A percentile compares a stretch with the other conserved stretches of the same genome.
Conservation (phyloP, 2,888 invertebrate genomes). For the Clepsis dumicolana region DNA sequence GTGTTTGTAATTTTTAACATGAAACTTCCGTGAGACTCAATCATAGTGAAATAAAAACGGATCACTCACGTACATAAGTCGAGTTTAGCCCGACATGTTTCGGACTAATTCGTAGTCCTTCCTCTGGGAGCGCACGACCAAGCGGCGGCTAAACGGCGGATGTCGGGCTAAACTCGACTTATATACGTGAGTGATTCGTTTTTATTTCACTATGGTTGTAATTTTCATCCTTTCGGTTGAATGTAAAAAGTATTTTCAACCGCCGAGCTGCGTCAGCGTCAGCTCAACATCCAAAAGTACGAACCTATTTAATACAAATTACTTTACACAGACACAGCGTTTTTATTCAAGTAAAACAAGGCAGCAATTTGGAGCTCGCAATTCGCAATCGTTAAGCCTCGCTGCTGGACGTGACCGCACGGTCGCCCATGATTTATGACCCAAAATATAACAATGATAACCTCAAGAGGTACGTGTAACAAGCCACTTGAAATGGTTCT, state of each 20-base stretch:
- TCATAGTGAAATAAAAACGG: no score
- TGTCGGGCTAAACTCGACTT: no score
- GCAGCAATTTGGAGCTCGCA: conserved; percentile 19
- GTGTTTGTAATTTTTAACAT: no score
- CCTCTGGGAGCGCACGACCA: no score
- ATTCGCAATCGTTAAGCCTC: conserved; percentile 38
- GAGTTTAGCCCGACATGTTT: no score
- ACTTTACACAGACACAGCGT: conserved; percentile 23
- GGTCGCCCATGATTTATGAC: conserved; percentile 54
- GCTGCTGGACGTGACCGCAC: conserved; percentile 48
- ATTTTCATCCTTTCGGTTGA: background rate
- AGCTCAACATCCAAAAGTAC: conserved; percentile 29
- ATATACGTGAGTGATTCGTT: no score
- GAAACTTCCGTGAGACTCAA: no score
- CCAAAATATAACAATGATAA: conserved; percentile 55
- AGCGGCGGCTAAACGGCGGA: no score
- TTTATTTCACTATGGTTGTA: no score
- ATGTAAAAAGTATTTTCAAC: background rate
- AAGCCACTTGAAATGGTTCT: conserved; percentile 45
- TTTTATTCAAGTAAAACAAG: conserved; percentile 31
- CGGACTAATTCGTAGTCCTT: no score
- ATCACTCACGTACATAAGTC: no score
- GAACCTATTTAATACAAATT: conserved; percentile 28
- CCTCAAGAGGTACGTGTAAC: conserved; percentile 56
- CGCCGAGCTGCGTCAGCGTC: background rate